Evolutionary conservation across 2,888 invertebrate genomes (phyloP).

Genomic region (Euzophera pinguis): DNA sequence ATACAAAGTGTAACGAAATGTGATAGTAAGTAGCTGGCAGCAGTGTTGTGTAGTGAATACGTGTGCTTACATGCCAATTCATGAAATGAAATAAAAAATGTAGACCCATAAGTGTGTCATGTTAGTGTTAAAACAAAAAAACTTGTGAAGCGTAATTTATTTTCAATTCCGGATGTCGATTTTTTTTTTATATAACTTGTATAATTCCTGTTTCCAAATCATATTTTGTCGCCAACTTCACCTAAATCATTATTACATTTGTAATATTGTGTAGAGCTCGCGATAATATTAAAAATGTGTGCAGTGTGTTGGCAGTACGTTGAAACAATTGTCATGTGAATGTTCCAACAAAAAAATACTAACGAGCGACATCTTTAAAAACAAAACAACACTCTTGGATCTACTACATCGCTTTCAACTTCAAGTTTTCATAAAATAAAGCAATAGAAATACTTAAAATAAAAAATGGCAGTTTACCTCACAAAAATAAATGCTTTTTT

Average conservation of each 20-base stretch:
- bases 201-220: slow-evolving; percentile 3
- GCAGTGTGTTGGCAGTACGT: slow-evolving; percentile 74
- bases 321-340: slow-evolving; percentile 31
- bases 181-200: slow-evolving; percentile 1
- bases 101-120: slow-evolving; percentile 70
- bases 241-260: background rate
- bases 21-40: slow-evolving; percentile 35
- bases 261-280: background rate
- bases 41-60: slow-evolving; percentile 32
- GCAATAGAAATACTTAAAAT: slow-evolving; percentile 14
- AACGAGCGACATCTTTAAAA: slow-evolving; percentile 43
- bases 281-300: slow-evolving; percentile 52
- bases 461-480: slow-evolving; percentile 20
- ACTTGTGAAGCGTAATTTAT: slow-evolving; percentile 6
- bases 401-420: slow-evolving; percentile 46
- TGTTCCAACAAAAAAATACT: slow-evolving; percentile 31
- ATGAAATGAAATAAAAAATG: slow-evolving; percentile 29
- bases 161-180: slow-evolving; percentile 12
- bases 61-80: slow-evolving; percentile 53
- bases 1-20: slow-evolving; percentile 30
- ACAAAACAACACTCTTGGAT: slow-evolving; percentile 65
- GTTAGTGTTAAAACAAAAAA: slow-evolving; percentile 37
- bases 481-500: slow-evolving; percentile 27
- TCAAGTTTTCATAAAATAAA: slow-evolving; percentile 17
- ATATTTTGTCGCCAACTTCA: slow-evolving; percentile 4